Conservation (phyloP, 2,797 vertebrate genomes). For the Arnoldichthys spilopterus region DNA sequence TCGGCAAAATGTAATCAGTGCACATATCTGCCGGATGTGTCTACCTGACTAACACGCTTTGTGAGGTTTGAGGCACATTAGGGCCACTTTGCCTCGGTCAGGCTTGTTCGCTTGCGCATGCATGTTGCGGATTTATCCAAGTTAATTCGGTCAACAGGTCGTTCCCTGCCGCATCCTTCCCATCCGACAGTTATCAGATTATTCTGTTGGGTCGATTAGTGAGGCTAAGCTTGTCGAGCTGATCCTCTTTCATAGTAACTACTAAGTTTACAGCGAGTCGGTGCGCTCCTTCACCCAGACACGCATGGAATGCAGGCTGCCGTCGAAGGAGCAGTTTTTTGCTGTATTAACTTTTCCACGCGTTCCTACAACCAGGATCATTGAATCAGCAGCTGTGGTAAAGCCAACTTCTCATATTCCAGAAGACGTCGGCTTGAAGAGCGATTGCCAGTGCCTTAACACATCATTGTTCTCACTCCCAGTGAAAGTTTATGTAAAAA, state of each 20-base stretch:
- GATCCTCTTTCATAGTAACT: conserved; percentile 57
- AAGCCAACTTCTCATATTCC: neutral
- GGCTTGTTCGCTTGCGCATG: neutral
- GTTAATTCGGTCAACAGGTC: conserved; percentile 10
- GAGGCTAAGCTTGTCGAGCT: conserved; percentile 61
- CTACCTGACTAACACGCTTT: neutral
- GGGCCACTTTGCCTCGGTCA: neutral
- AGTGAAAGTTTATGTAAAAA: too few species aligned
- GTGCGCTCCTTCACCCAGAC: neutral
- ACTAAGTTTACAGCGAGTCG: conserved; percentile 1
- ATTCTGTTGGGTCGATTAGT: conserved; percentile 51
- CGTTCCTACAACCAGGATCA: neutral
- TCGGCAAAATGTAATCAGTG: neutral
- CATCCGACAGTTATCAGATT: conserved; percentile 52
- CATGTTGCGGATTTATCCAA: neutral
- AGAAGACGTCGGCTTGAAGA: neutral
- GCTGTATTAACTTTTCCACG: neutral
- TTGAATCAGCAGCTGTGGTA: neutral
- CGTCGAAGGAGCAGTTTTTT: neutral
- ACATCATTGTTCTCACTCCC: too few species aligned
- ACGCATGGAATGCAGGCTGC: neutral
- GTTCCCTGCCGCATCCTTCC: neutral
- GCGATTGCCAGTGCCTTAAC: neutral
- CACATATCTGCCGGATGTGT: neutral
- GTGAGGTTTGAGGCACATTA: neutral